Evolutionary conservation across 2,113 vertebrate genomes (phyloP), one percentile per base, ranked within the genome.

Genomic region (Lepus europaeus): DNA sequence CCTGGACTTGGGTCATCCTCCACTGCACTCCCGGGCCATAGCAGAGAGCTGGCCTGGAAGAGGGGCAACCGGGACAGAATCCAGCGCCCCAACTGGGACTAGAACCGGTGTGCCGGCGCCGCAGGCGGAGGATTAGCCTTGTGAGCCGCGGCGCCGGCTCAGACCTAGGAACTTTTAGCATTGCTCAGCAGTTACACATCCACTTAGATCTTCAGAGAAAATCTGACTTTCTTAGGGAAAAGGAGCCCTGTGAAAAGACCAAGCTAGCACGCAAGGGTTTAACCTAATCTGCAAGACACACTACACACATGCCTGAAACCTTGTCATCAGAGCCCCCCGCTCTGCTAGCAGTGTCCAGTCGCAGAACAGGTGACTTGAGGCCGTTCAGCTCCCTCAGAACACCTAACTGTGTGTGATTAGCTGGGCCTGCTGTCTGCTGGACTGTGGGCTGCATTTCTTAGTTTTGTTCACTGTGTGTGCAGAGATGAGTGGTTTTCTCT

Each of bases 101-200:
- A 36, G 36, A 36, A 36, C 36, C 3, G 36, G 36, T 36, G 36
- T 36, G 36, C 36, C 36, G 36, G 36, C 36, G 36, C 36, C 36
- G 36, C 36, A 36, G 36, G 36, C 36, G 36, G 36, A 36, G 3
- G 36, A 36, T 36, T 36, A 36, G 36, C 36, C 36, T 36, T 3
- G 36, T 36, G 36, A 36, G 36, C 36, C 36, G 36, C 36, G 36
- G 36, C 36, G 36, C 36, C 36, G 3, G 36, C 36, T 36, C 36
- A 93, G 64, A 96, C 70, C 66, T 17, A 81, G 59, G 39, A 82
- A 88, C 66, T 86, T 78, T 76, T 39, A 90, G n/a, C 66, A n/a
- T 7, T 63, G 61, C 91, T 63, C 36, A 87, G 45, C 29, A 73
- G 87, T 59, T 59, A 59, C 13, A 19, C 56, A 59, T 59, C 14